Base-by-base conservation (phyloP, 1,140 invertebrate species). In the Drosophila pseudoobscura region DNA sequence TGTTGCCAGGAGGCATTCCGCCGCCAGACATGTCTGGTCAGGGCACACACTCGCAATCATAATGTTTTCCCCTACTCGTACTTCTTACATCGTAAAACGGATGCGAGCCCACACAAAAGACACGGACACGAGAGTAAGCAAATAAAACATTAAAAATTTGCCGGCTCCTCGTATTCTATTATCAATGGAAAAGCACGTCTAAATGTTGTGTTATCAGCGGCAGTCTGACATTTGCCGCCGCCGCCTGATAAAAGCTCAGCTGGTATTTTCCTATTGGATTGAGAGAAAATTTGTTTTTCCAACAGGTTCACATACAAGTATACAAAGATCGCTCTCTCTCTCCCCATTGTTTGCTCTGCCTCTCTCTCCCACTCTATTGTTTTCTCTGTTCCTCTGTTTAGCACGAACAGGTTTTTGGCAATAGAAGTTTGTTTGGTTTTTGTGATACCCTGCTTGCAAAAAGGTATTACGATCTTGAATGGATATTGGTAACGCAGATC, bases 351-450 rank as follows among this genome's bases (percentile, higher is more conserved):
- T 50, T 8, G 15, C 26, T 17, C 35, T 1, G 43, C 62, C 62
- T 55, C 29, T 68, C 31, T 64, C 52, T 57, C 56, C 46, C 7
- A 43, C 13, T 52, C 29, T 46, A 41, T 31, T 17, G 5, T 31
- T 31, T 11, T 60, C 31, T 45, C 22, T 46, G 22, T 24, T 17
- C 31, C 11, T 49, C 31, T 31, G 8, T 80, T 84, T 65, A 62
- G 65, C 65, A 35, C 45, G 35, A 80, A 85, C 80, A 82, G 75
- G 80, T 85, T 85, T 78, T 50, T 80, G 59, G 47, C 55, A 52
- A 68, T 74, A 62, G 51, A 85, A 73, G 63, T 76, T 77, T 84
- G 80, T 77, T 84, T 84, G 61, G 60, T 56, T 73, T 80, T 80
- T 79, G 11, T 39, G 35, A 39, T 39, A 39, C 35, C 35, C 35